Evolutionary conservation across 2,888 invertebrate genomes (phyloP), one percentile per base, ranked within the genome.

Genomic region (Podotricha telesiphe): DNA sequence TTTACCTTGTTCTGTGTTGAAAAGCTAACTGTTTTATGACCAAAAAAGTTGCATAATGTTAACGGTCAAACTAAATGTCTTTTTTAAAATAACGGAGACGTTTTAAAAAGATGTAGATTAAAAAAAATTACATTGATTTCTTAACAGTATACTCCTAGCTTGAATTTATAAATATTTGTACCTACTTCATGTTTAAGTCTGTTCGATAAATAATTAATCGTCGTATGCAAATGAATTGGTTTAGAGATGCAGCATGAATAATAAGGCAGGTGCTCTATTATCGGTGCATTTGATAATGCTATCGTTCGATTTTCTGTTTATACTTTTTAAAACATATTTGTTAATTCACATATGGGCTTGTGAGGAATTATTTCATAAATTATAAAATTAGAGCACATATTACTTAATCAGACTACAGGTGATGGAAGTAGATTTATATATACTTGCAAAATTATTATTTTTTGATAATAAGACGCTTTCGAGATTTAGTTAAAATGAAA

Each of bases 21-120:
- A 82, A 80, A 74, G 77, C 79, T 78, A 82, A 87, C 79, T 84
- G 83, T 86, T 86, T 85, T 85, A 85, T 79, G 48, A 76, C 76
- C 72, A 82, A 86, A 84, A 83, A 82, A 65, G 75, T 88, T 89
- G 85, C 79, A 79, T 81, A 86, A 86, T 79, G 85, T 84, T 84
- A 85, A 79, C 65, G 82, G 79, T 77, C 65, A 73, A 79, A 82
- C 80, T 80, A 81, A 83, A 82, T 84, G 81, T 86, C 80, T 68
- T 70, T 55, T 64, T 76, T 71, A 76, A 75, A 74, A 53, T 22
- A 42, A 65, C 73, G 56, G 53, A 5, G 1, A 45, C n/a, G 3
- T 50, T 28, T n/a, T n/a, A 42, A 22, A 40, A 58, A n/a, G 11
- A 3, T 22, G 20, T n/a, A 22, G 8, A 20, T 20, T 20, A n/a